phyloP scores from a whole-genome alignment of 2,888 invertebrate genomes.

The Marronus borbonicus region DNA sequence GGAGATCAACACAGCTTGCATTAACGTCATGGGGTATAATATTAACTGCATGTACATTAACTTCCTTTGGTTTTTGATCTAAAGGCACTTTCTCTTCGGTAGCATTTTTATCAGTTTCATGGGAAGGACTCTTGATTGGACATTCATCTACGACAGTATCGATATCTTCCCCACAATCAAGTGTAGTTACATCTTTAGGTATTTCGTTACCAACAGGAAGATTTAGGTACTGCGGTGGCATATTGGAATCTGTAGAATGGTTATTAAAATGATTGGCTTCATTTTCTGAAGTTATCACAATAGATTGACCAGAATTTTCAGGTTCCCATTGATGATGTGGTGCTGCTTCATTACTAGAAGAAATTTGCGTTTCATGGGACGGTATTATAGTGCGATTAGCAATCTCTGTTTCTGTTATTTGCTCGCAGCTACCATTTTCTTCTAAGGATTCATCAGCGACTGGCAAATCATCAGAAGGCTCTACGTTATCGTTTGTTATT shows the following conservation, averaged over 20 bases:
- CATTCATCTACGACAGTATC: background rate
- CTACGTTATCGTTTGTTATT: too few relatives aligned
- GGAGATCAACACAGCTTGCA: background rate
- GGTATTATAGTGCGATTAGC: background rate
- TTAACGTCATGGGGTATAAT: background rate
- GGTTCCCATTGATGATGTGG: background rate
- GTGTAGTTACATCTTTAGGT: background rate
- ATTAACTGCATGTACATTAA: constrained; percentile 1
- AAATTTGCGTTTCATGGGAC: background rate
- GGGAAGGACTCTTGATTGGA: background rate
- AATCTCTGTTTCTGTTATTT: too few relatives aligned
- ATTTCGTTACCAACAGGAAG: background rate
- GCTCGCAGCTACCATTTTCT: too few relatives aligned
- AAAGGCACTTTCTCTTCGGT: background rate
- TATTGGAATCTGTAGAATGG: background rate
- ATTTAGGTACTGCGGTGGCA: background rate
- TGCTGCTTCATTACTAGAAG: too few relatives aligned
- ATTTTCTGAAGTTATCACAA: background rate
- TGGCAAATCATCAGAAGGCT: too few relatives aligned
- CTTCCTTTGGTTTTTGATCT: background rate
- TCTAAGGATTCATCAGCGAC: too few relatives aligned
- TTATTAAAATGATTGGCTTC: background rate
- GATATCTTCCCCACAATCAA: background rate
- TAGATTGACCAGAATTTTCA: background rate
- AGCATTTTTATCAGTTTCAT: background rate